Conservation (phyloP, 92 coral and sea anemone genomes). For the Porites evermanni region DNA sequence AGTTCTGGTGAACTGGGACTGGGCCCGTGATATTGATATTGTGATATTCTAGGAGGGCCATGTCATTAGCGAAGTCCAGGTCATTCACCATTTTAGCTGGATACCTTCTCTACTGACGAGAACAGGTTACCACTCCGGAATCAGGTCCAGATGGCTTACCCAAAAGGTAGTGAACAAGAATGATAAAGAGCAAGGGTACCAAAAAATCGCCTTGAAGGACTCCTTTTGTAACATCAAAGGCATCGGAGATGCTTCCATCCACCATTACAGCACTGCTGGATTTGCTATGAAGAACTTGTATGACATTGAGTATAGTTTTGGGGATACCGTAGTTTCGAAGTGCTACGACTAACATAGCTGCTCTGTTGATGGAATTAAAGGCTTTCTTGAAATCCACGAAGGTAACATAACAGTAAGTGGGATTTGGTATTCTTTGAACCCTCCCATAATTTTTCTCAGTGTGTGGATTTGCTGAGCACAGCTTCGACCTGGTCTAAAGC, state of each 20-base stretch:
- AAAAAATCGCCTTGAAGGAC: constrained; percentile 23
- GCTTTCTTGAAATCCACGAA: too few relatives aligned
- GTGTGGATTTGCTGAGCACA: too few relatives aligned
- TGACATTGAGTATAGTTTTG: background rate
- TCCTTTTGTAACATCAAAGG: constrained; percentile 31
- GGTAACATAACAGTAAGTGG: too few relatives aligned
- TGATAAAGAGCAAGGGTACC: constrained; percentile 16
- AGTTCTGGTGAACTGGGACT: background rate
- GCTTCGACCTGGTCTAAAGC: constrained; percentile 5
- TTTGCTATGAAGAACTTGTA: background rate
- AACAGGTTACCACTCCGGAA: constrained; percentile 6
- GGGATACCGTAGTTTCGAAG: too few relatives aligned
- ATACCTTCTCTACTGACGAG: constrained; percentile 15
- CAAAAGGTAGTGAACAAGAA: constrained; percentile 11
- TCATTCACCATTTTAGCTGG: constrained; percentile 19
- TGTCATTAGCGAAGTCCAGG: constrained; percentile 23
- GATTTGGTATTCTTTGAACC: too few relatives aligned
- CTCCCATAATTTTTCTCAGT: too few relatives aligned
- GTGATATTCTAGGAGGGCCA: constrained; percentile 5
- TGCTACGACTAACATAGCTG: too few relatives aligned
- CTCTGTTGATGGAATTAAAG: too few relatives aligned
- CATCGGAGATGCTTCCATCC: too few relatives aligned
- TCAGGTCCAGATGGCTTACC: constrained; percentile 9
- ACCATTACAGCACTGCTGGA: constrained; percentile 27
- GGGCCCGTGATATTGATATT: constrained; percentile 3